Conservation (phyloP, 2,888 invertebrate species). For the Troides aeacus region DNA sequence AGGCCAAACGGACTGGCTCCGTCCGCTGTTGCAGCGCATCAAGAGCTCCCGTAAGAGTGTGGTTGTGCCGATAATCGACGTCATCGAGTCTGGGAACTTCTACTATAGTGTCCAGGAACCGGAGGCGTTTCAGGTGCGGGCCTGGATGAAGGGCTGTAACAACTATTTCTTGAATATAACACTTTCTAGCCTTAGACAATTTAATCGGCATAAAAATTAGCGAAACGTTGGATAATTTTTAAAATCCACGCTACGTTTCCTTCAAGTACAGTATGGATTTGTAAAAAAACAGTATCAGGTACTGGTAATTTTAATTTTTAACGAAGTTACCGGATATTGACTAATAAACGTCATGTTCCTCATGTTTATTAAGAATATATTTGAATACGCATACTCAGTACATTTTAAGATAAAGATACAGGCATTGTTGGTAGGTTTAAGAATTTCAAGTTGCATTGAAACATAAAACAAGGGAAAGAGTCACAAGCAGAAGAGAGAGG, state of each 20-base stretch:
- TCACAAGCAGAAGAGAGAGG: background rate
- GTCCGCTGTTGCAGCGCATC: constrained; percentile 92
- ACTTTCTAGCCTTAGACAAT: background rate
- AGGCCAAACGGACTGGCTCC: constrained; percentile 89
- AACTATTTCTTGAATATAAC: constrained; percentile 10
- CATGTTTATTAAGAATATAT: no score
- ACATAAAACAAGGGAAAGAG: background rate
- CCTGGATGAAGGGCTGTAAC: constrained; percentile 9
- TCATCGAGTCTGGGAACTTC: constrained; percentile 90
- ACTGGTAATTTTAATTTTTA: no score
- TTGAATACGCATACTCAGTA: no score
- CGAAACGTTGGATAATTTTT: no score
- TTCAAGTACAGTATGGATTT: no score
- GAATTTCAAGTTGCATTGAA: background rate
- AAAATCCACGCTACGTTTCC: no score
- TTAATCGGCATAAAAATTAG: background rate
- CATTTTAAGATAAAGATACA: no score
- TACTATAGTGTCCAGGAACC: constrained; percentile 84
- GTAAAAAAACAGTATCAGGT: no score
- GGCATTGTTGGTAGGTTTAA: no score
- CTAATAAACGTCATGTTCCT: no score
- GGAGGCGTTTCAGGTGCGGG: constrained; percentile 65
- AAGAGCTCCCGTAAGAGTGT: constrained; percentile 89
- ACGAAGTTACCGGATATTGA: no score
- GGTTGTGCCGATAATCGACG: constrained; percentile 96